Conservation (phyloP, 2,113 vertebrate species). For the Leucopsar rothschildi region DNA sequence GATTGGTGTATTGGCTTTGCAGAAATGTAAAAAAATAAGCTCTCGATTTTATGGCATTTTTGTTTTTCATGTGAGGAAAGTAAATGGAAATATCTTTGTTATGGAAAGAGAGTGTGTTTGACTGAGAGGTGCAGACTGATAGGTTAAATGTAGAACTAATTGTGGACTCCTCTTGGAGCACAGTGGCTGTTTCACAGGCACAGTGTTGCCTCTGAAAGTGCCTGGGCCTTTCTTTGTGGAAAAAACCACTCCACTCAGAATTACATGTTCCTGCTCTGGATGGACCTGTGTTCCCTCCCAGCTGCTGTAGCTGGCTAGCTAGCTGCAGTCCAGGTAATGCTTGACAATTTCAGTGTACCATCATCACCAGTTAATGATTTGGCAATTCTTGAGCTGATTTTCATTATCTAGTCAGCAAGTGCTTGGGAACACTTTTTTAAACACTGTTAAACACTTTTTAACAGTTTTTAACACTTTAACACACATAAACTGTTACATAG, state of each 20-base stretch:
- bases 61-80: not conserved
- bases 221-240: too few relatives aligned
- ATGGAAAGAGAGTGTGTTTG: not conserved
- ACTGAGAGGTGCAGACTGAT: not conserved
- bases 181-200: not conserved
- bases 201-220: not conserved
- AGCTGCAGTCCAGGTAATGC: not conserved
- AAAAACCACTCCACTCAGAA: not conserved
- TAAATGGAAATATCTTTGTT: not conserved
- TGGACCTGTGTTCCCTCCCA: not conserved
- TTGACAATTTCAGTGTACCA: not conserved
- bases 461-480: too few relatives aligned
- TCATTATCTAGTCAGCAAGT: not conserved
- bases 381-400: not conserved
- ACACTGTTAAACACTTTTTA: too few relatives aligned
- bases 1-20: not conserved
- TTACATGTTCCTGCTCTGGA: fast-evolving
- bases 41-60: not conserved
- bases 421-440: not conserved
- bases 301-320: not conserved
- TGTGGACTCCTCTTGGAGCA: not conserved
- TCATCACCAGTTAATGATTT: not conserved
- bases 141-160: not conserved
- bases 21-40: not conserved
- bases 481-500: not conserved